phyloP scores from a whole-genome alignment of 2,113 vertebrate genomes.

The Octodon degus region DNA sequence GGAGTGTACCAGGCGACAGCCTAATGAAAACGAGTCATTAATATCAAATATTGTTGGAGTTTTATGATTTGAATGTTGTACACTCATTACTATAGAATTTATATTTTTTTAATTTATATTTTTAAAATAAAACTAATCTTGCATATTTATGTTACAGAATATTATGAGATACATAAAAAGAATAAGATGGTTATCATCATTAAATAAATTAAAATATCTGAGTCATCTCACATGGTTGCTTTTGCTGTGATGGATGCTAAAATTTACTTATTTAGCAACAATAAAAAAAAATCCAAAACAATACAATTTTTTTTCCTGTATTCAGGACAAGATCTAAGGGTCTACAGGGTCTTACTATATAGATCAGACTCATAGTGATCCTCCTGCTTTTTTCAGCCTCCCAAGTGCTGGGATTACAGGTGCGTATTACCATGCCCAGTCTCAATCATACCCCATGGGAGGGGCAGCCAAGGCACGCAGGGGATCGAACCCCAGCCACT shows the following conservation, averaged over 20 bases:
- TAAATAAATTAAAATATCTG: background rate
- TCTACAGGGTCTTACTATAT: too few species aligned
- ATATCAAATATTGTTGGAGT: background rate
- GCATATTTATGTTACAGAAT: background rate
- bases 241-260: background rate
- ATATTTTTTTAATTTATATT: background rate
- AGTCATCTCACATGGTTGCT: background rate
- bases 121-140: background rate
- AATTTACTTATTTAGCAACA: background rate
- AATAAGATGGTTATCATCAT: background rate
- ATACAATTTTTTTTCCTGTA: background rate
- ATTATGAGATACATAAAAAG: background rate
- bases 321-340: too few species aligned
- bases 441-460: too few species aligned
- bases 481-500: too few species aligned
- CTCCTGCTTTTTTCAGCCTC: too few species aligned
- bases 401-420: too few species aligned
- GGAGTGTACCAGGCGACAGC: conserved; percentile 83
- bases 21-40: conserved; percentile 69
- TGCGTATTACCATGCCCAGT: too few species aligned
- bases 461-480: too few species aligned
- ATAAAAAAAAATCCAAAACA: background rate
- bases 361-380: too few species aligned
- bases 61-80: background rate
- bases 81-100: background rate